Percentiles rank a stretch among this genome's conserved stretches.
phyloP scores from a whole-genome alignment of 2,113 vertebrate genomes.

The Ceyx cyanopectus region DNA sequence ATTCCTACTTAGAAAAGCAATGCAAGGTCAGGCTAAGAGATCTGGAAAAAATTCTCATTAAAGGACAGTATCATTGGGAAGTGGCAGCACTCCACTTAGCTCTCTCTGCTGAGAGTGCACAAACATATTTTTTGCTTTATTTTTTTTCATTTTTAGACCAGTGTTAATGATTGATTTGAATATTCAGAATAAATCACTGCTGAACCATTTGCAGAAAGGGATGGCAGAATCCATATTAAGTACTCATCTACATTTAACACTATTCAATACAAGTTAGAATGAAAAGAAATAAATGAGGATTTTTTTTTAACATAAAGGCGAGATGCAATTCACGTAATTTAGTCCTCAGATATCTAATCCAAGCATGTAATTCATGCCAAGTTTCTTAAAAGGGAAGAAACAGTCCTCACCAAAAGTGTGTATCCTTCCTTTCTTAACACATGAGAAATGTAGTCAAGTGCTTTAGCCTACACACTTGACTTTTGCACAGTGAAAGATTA shows the following conservation, averaged over 20 bases:
- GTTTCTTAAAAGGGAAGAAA: background rate
- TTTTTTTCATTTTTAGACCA: background rate
- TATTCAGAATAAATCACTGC: background rate
- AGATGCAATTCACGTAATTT: background rate
- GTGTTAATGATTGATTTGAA: background rate
- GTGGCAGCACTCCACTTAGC: background rate
- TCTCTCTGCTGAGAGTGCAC: background rate
- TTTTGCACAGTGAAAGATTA: background rate
- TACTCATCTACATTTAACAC: background rate
- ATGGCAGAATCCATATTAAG: background rate
- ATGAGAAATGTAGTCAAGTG: background rate
- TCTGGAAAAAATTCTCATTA: background rate
- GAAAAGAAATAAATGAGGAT: fast-evolving
- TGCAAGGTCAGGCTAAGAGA: background rate
- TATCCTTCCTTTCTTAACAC: background rate
- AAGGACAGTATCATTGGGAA: background rate
- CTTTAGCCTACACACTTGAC: background rate
- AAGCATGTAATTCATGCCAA: background rate
- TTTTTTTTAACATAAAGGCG: background rate
- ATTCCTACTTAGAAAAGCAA: background rate
- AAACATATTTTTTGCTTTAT: background rate
- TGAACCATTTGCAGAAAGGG: background rate
- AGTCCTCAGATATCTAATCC: background rate
- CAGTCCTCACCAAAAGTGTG: background rate
- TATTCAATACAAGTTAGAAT: background rate